These are phyloP conservation scores for Struthio camelus DNA, from an alignment of 2,113 vertebrate genomes.

Conservation along the genomic window DNA sequence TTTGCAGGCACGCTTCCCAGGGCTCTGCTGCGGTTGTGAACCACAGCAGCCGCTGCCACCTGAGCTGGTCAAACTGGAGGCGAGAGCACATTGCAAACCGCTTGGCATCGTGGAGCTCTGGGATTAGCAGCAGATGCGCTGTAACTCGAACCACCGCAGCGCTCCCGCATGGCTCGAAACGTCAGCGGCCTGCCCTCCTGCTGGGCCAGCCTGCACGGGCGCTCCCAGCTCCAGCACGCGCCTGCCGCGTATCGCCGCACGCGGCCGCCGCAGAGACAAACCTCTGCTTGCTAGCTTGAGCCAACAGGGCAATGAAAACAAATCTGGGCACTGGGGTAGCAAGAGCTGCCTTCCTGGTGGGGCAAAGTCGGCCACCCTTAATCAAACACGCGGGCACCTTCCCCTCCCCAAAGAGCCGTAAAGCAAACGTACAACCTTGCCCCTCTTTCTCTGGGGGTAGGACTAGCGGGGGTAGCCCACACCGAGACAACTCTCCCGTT, in stretches of 20 bases:
- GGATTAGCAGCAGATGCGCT: neutral
- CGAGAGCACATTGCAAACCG: accelerated
- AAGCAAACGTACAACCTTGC: accelerated
- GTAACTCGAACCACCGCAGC: neutral
- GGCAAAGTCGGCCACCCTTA: neutral
- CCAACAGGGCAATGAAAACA: neutral
- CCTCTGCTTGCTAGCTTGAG: neutral
- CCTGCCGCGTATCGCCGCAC: neutral
- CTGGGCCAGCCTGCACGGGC: neutral
- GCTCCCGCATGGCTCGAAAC: neutral
- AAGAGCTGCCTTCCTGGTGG: neutral
- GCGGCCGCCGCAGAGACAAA: neutral
- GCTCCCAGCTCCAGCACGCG: neutral
- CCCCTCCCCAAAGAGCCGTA: neutral
- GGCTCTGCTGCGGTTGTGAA: neutral
- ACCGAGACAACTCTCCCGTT: too few relatives aligned
- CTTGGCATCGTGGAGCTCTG: accelerated
- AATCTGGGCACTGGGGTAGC: neutral
- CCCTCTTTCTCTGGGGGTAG: neutral
- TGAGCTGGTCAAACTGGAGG: neutral
- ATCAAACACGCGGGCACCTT: neutral
- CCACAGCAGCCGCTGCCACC: neutral
- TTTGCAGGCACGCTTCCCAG: neutral
- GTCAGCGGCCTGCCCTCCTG: neutral
- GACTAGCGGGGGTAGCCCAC: too few relatives aligned